Conservation (phyloP, 1,140 invertebrate genomes). For the Leptinotarsa defecta region DNA sequence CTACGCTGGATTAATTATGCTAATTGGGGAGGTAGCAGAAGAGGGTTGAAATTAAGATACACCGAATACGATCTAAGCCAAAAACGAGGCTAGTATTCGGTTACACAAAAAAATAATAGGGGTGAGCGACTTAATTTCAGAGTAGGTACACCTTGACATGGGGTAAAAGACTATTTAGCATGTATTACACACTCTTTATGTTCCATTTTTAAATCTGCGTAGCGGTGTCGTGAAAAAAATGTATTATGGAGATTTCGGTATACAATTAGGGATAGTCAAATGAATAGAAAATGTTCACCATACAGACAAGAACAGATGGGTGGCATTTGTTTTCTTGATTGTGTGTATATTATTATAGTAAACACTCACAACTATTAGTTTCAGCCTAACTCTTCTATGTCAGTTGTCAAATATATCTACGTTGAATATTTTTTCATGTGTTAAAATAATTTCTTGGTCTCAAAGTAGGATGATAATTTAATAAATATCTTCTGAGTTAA, state of each 20-base stretch:
- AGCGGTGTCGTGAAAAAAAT: not conserved
- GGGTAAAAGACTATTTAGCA: conserved; percentile 28
- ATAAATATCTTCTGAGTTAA: no score
- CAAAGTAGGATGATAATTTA: no score
- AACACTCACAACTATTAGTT: no score
- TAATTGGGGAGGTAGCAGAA: conserved; percentile 24
- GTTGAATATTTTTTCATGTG: no score
- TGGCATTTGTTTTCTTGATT: not conserved
- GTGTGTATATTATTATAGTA: not conserved
- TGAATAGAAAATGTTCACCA: not conserved
- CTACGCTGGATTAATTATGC: conserved; percentile 31
- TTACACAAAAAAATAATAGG: conserved; percentile 29
- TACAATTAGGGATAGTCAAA: conserved; percentile 10
- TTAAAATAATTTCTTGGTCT: no score
- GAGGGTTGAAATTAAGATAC: conserved; percentile 30
- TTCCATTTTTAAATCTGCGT: conserved; percentile 8
- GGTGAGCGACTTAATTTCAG: conserved; percentile 29
- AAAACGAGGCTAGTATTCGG: conserved; percentile 20
- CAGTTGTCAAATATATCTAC: no score
- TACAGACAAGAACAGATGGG: not conserved
- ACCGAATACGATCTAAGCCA: conserved; percentile 16
- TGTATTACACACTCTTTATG: conserved; percentile 29
- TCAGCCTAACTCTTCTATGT: no score
- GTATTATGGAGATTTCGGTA: conserved; percentile 16
- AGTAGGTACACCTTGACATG: conserved; percentile 24